Evolutionary conservation across 2,113 vertebrate genomes (phyloP).

Genomic region (Aphelocoma coerulescens): DNA sequence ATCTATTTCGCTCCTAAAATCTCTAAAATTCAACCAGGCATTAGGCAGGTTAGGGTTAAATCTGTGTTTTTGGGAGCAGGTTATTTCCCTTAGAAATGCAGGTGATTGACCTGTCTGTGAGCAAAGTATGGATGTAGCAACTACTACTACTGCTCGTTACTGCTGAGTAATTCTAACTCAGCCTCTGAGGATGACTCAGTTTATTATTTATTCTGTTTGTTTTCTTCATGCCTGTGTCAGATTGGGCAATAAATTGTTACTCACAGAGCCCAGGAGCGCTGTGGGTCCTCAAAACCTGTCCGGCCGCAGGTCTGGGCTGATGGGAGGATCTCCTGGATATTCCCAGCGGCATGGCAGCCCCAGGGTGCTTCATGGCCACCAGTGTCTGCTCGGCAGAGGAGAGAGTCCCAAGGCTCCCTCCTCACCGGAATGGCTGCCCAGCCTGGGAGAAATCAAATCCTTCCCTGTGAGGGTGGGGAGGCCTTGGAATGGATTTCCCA

Average conservation of each 20-base stretch:
- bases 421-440: background rate
- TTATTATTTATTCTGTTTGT: background rate
- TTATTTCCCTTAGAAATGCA: background rate
- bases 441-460: background rate
- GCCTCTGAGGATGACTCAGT: background rate
- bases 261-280: background rate
- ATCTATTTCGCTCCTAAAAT: background rate
- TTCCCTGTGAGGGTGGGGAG: background rate
- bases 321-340: background rate
- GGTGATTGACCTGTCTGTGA: background rate
- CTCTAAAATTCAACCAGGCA: background rate
- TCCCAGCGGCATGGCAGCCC: background rate
- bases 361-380: fast-evolving
- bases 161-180: background rate
- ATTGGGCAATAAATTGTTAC: background rate
- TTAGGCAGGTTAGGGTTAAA: background rate
- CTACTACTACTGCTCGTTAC: background rate
- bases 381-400: background rate
- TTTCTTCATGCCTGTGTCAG: background rate
- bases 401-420: background rate
- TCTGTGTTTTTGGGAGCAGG: background rate
- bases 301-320: background rate
- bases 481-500: background rate
- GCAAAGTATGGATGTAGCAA: background rate
- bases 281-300: background rate